A percentile compares a stretch with the other conserved stretches of the same genome.
Evolutionary conservation across 2,888 invertebrate genomes (phyloP).

Genomic region (Anthrax anthrax): DNA sequence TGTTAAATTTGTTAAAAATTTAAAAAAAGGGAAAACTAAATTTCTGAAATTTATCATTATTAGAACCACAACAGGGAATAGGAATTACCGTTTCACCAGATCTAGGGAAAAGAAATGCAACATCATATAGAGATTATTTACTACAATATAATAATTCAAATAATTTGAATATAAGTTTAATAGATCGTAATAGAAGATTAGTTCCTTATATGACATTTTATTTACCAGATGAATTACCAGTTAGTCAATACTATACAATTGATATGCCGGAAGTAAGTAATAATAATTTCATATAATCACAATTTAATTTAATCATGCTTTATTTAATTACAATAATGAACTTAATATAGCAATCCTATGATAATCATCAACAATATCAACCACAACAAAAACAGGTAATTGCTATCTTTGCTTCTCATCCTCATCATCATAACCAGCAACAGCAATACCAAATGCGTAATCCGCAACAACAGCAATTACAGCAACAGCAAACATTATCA

Average conservation of each 20-base stretch:
- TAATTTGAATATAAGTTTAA: constrained; percentile 21
- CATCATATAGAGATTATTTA: constrained; percentile 5
- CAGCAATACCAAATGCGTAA: too few relatives aligned
- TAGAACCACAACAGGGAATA: constrained; percentile 34
- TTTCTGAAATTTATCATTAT: too few relatives aligned
- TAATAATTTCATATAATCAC: background rate
- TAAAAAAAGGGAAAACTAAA: too few relatives aligned
- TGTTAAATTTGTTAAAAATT: too few relatives aligned
- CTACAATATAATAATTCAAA: constrained; percentile 1
- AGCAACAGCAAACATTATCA: constrained; percentile 12
- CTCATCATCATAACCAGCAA: constrained; percentile 12
- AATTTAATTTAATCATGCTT: background rate
- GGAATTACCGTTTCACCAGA: constrained; percentile 37
- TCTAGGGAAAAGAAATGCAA: constrained; percentile 14
- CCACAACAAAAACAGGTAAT: constrained; percentile 24
- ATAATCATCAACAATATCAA: constrained; percentile 9
- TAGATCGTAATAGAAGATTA: constrained; percentile 55
- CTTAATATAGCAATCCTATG: too few relatives aligned
- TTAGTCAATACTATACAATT: constrained; percentile 30
- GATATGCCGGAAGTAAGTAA: background rate
- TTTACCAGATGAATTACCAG: constrained; percentile 44
- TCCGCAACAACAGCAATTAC: constrained; percentile 14
- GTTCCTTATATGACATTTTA: constrained; percentile 77
- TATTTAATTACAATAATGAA: too few relatives aligned
- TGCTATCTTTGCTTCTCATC: constrained; percentile 15